Conservation (phyloP, 2,888 invertebrate species). For the Fabriciana adippe region DNA sequence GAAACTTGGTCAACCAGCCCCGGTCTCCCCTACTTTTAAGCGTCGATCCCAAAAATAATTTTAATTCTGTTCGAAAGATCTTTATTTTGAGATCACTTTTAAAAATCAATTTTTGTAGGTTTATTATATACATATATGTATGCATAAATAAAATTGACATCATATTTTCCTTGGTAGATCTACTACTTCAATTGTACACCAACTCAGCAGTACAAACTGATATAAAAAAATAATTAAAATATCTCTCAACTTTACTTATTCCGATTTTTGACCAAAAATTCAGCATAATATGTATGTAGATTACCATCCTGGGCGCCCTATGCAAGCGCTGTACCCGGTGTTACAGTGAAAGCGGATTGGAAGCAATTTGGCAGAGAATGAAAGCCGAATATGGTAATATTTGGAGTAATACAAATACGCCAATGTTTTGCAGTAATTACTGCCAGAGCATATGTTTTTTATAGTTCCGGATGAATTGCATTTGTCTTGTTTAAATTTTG, state of each 20-base stretch:
- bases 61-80: too few relatives aligned
- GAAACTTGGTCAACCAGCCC: too few relatives aligned
- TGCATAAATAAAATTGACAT: too few relatives aligned
- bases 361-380: constrained; percentile 29
- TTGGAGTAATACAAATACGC: constrained; percentile 28
- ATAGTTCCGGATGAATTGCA: constrained; percentile 10
- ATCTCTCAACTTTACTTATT: constrained; percentile 5
- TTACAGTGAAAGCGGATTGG: constrained; percentile 24
- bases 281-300: constrained; percentile 19
- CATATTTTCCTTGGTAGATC: too few relatives aligned
- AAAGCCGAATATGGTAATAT: constrained; percentile 29
- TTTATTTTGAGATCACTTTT: too few relatives aligned
- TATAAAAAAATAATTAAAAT: constrained; percentile 11
- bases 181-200: too few relatives aligned
- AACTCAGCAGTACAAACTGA: too few relatives aligned
- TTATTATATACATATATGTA: too few relatives aligned
- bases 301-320: constrained; percentile 5
- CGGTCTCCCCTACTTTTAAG: too few relatives aligned
- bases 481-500: constrained; percentile 16
- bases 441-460: constrained; percentile 11
- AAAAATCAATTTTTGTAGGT: too few relatives aligned
- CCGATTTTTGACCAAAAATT: constrained; percentile 7
- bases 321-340: constrained; percentile 19
- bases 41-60: too few relatives aligned
- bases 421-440: constrained; percentile 27